These are phyloP conservation scores for Cichlasoma orientale DNA, from an alignment of 2,797 vertebrate species.

Conservation along the genomic window DNA sequence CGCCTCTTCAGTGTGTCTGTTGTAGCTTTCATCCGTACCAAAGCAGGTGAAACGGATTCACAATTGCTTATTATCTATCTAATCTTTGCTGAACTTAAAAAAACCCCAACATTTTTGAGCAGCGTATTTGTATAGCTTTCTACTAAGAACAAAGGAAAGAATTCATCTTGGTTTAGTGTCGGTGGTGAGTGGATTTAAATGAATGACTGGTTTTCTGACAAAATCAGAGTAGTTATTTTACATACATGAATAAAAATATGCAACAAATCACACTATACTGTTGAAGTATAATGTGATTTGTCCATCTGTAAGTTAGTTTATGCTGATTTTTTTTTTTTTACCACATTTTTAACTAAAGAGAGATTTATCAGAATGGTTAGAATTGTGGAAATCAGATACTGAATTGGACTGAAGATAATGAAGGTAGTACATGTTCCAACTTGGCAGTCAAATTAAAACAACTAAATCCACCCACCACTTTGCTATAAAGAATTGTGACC, in stretches of 20 bases:
- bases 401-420: background rate
- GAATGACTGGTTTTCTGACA: background rate
- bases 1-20: background rate
- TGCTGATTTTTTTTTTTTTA: background rate
- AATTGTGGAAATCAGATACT: background rate
- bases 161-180: background rate
- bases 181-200: slow-evolving; percentile 59
- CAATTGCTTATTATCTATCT: background rate
- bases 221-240: background rate
- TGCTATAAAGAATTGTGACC: slow-evolving; percentile 10
- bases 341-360: background rate
- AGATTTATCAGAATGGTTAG: background rate
- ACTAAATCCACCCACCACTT: slow-evolving; percentile 57
- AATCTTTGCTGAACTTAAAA: background rate
- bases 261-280: background rate
- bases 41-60: background rate
- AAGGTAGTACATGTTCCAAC: background rate
- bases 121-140: slow-evolving; percentile 8
- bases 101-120: background rate
- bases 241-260: background rate
- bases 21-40: background rate
- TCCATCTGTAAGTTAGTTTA: background rate
- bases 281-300: background rate
- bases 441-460: background rate
- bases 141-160: background rate